These are phyloP conservation scores for Epinotia ramella DNA, from an alignment of 2,888 invertebrate genomes.

Conservation along the genomic window DNA sequence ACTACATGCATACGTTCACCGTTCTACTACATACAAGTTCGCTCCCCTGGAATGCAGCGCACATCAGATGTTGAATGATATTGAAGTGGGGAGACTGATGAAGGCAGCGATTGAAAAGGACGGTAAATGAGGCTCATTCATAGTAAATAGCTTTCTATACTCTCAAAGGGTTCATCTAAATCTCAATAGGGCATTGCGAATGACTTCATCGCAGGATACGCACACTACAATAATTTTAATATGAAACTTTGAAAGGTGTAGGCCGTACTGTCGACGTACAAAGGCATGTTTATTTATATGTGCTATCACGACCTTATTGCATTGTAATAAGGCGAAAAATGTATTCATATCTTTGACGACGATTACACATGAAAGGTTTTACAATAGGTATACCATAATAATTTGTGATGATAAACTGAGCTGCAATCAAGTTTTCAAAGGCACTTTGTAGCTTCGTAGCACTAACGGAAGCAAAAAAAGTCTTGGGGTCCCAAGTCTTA, in stretches of 20 bases:
- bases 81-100: constrained; percentile 39
- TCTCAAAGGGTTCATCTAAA: constrained; percentile 30
- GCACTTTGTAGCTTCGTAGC: background rate
- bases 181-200: constrained; percentile 27
- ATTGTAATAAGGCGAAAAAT: no score
- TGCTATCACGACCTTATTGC: no score
- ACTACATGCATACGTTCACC: background rate
- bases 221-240: background rate
- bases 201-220: constrained; percentile 10
- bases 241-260: no score
- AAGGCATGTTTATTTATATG: no score
- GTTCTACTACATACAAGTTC: constrained; percentile 15
- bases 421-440: no score
- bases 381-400: no score
- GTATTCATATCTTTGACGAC: no score
- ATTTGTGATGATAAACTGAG: no score
- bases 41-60: constrained; percentile 25
- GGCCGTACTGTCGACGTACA: no score
- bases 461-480: background rate
- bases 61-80: constrained; percentile 32
- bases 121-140: constrained; percentile 42
- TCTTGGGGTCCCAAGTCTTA: background rate
- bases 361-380: no score
- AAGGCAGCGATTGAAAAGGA: constrained; percentile 44
- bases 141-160: constrained; percentile 38